Percentiles rank a stretch among this genome's conserved stretches.
Conservation (phyloP, 2,888 invertebrate genomes). For the Drosophila algonquin region DNA sequence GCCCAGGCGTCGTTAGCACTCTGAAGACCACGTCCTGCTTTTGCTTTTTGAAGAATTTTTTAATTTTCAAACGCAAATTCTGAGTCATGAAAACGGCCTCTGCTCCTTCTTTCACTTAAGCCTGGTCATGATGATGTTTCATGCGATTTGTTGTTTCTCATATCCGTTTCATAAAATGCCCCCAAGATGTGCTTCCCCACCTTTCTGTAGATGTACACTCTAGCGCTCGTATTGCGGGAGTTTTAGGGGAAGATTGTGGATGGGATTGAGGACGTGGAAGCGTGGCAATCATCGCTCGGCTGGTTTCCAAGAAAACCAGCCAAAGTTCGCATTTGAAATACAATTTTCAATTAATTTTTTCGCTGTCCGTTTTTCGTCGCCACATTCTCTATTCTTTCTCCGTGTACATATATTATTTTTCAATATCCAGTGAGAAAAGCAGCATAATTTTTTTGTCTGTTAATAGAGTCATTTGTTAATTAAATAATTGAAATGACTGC, state of each 20-base stretch:
- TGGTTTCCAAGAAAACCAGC: slow-evolving; percentile 64
- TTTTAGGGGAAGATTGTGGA: slow-evolving; percentile 13
- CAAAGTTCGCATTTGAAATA: slow-evolving; percentile 72
- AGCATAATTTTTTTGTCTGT: neutral
- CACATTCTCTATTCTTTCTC: slow-evolving; percentile 4
- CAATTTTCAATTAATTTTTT: slow-evolving; percentile 70
- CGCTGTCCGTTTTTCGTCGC: slow-evolving; percentile 26
- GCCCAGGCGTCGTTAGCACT: slow-evolving; percentile 68
- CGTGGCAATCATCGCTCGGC: slow-evolving; percentile 28
- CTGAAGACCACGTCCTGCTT: slow-evolving; percentile 64
- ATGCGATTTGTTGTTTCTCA: slow-evolving; percentile 73
- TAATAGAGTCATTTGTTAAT: neutral
- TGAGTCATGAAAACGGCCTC: slow-evolving; percentile 58
- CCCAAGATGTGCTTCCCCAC: slow-evolving; percentile 55
- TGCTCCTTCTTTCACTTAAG: slow-evolving; percentile 13
- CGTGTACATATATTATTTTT: neutral
- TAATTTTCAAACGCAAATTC: slow-evolving; percentile 73
- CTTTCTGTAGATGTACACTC: slow-evolving; percentile 40
- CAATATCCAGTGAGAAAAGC: slow-evolving; percentile 9
- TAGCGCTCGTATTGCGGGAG: slow-evolving; percentile 59
- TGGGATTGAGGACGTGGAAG: slow-evolving; percentile 5
- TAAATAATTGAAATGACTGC: neutral
- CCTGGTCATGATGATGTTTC: slow-evolving; percentile 49
- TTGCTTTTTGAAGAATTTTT: slow-evolving; percentile 67
- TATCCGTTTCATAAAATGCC: slow-evolving; percentile 77